Base-by-base conservation (phyloP, 1,140 invertebrate genomes). In the Radopholus similis region DNA sequence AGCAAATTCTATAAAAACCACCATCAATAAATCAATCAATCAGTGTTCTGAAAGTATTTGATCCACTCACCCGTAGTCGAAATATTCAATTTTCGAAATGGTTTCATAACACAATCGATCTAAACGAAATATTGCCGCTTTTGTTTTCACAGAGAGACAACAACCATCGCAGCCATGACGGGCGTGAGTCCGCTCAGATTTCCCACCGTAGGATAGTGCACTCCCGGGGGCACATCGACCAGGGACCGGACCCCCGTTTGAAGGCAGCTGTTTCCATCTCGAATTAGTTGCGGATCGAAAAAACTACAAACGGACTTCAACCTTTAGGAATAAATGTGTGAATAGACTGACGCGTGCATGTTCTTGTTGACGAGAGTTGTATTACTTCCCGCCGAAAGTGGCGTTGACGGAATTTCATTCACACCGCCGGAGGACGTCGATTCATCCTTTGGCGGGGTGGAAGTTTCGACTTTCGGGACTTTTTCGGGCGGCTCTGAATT, bases 51-150 rank as follows among this genome's bases (percentile, higher is more conserved):
- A 18, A 30, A 13, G 38, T 9, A 57, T 0, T 35, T 57, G 37
- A 28, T 56, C 66, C 4, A 68, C 69, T 64, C 21, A 70, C 75
- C 53, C 53, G 74, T 68, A 47, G 78, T 67, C 49, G 70, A 72
- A 49, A 77, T 77, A 55, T 71, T 73, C 28, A 78, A 37, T 56
- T 53, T 37, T 5, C 75, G 63, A 66, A 81, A 81, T 15, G 79
- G 79, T 62, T 80, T 77, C 78, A 81, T 77, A 9, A 80, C 78
- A 55, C 73, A 82, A 44, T 80, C 77, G 40, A 80, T 82, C n/a
- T n/a, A 42, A 15, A 15, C n/a, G 40, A 15, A 13, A 42, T 42
- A 42, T 15, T 15, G n/a, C 40, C 13, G 13, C n/a, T 79, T 81
- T 79, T 8, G 82, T 76, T 42, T 73, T 80, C 40, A 79, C 77